A percentile compares a stretch with the other conserved stretches of the same genome.
Evolutionary conservation across 2,113 vertebrate genomes (phyloP).

Genomic region (Machaerirhynchus nigripectus): DNA sequence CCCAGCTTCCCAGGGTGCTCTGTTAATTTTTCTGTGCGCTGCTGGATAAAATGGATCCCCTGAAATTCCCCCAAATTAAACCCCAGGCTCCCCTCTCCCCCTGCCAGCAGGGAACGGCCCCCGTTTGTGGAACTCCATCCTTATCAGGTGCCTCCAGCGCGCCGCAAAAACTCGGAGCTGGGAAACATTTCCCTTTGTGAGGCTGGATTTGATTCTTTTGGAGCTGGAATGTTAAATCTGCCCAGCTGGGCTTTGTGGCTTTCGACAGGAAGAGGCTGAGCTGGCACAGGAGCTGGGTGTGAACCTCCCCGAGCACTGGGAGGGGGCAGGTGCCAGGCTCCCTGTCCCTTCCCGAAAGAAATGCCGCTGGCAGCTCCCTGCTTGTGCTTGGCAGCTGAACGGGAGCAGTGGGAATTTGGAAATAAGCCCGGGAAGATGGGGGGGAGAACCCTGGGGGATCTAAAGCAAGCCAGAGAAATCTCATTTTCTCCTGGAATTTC

Average conservation of each 20-base stretch:
- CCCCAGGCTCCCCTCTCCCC: background rate
- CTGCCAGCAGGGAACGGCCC: background rate
- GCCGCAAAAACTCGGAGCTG: background rate
- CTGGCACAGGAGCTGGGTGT: background rate
- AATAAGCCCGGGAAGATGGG: background rate
- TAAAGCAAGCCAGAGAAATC: background rate
- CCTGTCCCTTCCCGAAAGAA: background rate
- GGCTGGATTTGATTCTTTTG: background rate
- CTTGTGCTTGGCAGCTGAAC: background rate
- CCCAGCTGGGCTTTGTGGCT: background rate
- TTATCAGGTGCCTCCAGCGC: background rate
- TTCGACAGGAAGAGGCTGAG: background rate
- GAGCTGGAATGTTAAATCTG: background rate
- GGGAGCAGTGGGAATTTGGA: background rate
- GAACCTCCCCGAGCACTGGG: background rate
- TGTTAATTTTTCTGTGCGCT: background rate
- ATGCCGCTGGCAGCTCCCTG: background rate
- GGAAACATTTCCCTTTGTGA: background rate
- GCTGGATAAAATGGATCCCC: background rate
- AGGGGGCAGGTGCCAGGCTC: background rate
- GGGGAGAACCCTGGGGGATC: background rate
- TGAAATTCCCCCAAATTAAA: background rate
- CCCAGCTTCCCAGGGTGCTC: background rate
- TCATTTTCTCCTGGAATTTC: background rate
- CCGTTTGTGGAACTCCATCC: background rate